phyloP scores from a whole-genome alignment of 2,888 invertebrate species.

The Timema cristinae region DNA sequence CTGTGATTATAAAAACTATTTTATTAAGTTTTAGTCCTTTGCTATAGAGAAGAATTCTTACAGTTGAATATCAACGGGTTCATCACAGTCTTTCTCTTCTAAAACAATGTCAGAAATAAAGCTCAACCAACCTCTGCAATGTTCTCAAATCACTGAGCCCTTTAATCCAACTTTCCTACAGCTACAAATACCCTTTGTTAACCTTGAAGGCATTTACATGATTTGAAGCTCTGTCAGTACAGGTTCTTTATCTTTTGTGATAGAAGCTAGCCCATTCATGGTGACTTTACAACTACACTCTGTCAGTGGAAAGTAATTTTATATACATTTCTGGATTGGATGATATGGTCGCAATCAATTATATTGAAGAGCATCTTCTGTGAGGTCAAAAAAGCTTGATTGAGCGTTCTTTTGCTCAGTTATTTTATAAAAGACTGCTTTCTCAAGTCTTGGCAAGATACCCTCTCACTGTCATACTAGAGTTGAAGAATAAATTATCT shows the following conservation, averaged over 20 bases:
- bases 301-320: neutral
- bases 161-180: neutral
- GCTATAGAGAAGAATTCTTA: neutral
- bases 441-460: neutral
- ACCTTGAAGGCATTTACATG: neutral
- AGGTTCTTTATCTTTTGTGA: neutral
- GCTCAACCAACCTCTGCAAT: neutral
- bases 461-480: neutral
- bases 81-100: constrained; percentile 1
- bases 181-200: neutral
- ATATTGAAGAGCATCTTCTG: neutral
- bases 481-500: neutral
- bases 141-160: neutral
- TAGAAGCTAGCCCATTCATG: neutral
- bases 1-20: no score
- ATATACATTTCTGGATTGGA: neutral
- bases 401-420: neutral
- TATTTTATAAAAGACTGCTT: neutral
- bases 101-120: neutral
- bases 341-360: neutral
- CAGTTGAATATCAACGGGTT: neutral
- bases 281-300: neutral
- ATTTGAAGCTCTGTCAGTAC: neutral
- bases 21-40: neutral
- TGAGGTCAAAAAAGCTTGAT: neutral